phyloP scores from a whole-genome alignment of 37 sponge, comb jelly and placozoan genomes.

The Aplysina aerophoba region DNA sequence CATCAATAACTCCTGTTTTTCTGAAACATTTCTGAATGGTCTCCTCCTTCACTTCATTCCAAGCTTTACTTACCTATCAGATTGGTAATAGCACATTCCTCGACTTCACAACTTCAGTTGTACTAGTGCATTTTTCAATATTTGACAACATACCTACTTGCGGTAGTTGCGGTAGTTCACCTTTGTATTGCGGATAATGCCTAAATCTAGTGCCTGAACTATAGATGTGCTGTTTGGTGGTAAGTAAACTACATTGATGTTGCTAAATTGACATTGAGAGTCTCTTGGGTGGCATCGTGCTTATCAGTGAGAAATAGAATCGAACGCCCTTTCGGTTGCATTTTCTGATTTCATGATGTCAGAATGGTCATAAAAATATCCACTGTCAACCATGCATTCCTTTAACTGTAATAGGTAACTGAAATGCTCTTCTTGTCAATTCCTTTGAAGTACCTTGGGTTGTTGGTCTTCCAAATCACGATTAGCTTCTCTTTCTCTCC shows the following conservation, averaged over 20 bases:
- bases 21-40: constrained; percentile 71
- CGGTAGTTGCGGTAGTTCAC: constrained; percentile 41
- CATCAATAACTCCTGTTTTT: constrained; percentile 60
- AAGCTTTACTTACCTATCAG: constrained; percentile 53
- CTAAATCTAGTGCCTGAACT: constrained; percentile 79
- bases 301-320: constrained; percentile 70
- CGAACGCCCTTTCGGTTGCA: constrained; percentile 24
- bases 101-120: constrained; percentile 61
- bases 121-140: constrained; percentile 49
- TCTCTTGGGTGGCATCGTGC: constrained; percentile 69
- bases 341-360: constrained; percentile 26
- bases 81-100: constrained; percentile 48
- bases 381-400: constrained; percentile 41
- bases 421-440: constrained; percentile 31
- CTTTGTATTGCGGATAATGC: constrained; percentile 61
- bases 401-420: constrained; percentile 42
- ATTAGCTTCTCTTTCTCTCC: constrained; percentile 45
- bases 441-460: constrained; percentile 38
- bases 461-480: constrained; percentile 51
- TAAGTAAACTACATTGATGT: constrained; percentile 63
- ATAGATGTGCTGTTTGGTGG: constrained; percentile 71
- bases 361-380: constrained; percentile 42
- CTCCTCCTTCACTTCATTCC: constrained; percentile 38
- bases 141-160: constrained; percentile 59
- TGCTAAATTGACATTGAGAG: constrained; percentile 44